Conservation (phyloP, 1,140 invertebrate species). For the Euglossa dilemma region DNA sequence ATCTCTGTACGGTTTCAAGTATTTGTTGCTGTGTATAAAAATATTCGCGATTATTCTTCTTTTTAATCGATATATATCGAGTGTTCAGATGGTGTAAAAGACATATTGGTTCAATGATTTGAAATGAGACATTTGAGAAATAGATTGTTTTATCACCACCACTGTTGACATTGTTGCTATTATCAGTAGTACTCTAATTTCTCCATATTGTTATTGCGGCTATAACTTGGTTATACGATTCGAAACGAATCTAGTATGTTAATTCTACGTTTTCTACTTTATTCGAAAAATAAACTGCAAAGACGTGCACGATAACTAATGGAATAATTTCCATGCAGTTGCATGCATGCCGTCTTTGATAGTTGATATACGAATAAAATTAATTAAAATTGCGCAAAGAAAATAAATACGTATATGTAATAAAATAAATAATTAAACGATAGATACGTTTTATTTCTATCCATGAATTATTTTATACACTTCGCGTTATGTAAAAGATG, state of each 20-base stretch:
- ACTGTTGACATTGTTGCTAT: constrained; percentile 9
- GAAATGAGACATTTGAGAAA: not conserved
- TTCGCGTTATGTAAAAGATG: too few relatives aligned
- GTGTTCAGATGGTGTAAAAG: not conserved
- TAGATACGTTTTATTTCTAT: too few relatives aligned
- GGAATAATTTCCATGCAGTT: too few relatives aligned
- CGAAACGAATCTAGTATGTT: not conserved
- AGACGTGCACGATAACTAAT: too few relatives aligned
- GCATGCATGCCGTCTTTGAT: too few relatives aligned
- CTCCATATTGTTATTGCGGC: not conserved
- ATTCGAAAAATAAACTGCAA: not conserved
- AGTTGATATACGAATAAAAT: too few relatives aligned
- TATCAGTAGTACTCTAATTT: constrained; percentile 12
- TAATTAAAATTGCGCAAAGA: too few relatives aligned
- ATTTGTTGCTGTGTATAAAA: not conserved
- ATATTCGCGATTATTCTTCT: not conserved
- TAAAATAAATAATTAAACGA: too few relatives aligned
- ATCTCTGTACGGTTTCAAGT: too few relatives aligned
- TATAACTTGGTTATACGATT: not conserved
- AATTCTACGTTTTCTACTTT: not conserved
- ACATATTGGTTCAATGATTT: too few relatives aligned
- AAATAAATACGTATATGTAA: too few relatives aligned
- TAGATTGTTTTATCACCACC: constrained; percentile 8
- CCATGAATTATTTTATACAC: too few relatives aligned
- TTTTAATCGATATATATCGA: not conserved